Conservation (phyloP, 1,140 invertebrate species). For the Leptestheria dahalacensis region DNA sequence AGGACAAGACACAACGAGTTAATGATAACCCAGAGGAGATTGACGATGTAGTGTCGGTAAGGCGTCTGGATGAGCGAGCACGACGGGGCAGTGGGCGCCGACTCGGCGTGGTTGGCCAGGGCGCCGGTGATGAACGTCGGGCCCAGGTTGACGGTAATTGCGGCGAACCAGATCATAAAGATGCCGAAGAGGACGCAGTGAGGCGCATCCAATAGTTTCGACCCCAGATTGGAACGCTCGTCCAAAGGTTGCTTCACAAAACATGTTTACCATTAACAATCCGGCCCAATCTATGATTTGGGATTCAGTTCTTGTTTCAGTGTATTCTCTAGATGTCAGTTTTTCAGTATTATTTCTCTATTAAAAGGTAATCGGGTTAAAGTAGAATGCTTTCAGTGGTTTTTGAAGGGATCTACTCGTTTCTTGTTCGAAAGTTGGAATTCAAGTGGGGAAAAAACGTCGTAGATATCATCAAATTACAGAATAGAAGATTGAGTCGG, state of each 20-base stretch:
- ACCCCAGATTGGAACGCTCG: slow-evolving; percentile 28
- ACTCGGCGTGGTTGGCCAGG: slow-evolving; percentile 62
- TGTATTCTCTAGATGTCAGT: slow-evolving; percentile 5
- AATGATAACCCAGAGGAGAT: slow-evolving; percentile 75
- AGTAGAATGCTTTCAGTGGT: too few relatives aligned
- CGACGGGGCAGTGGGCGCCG: slow-evolving; percentile 29
- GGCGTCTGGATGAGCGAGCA: slow-evolving; percentile 32
- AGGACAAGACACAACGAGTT: slow-evolving; percentile 71
- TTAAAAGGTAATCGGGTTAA: too few relatives aligned
- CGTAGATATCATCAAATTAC: too few relatives aligned
- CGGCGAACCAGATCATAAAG: slow-evolving; percentile 85
- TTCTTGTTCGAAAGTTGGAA: too few relatives aligned
- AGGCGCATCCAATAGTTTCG: slow-evolving; percentile 58
- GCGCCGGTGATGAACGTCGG: slow-evolving; percentile 76
- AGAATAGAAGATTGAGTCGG: too few relatives aligned
- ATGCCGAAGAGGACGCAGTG: slow-evolving; percentile 81
- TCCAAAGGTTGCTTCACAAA: background rate
- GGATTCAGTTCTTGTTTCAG: slow-evolving; percentile 5
- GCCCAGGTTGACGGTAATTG: slow-evolving; percentile 76
- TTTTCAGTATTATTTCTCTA: too few relatives aligned
- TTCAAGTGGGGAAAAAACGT: too few relatives aligned
- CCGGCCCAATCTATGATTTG: too few relatives aligned
- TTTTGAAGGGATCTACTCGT: too few relatives aligned
- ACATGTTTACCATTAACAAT: too few relatives aligned
- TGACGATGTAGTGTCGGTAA: slow-evolving; percentile 72